Percentiles rank a stretch among this genome's conserved stretches.
Evolutionary conservation across 2,113 vertebrate genomes (phyloP).

Genomic region (Sturnira hondurensis): DNA sequence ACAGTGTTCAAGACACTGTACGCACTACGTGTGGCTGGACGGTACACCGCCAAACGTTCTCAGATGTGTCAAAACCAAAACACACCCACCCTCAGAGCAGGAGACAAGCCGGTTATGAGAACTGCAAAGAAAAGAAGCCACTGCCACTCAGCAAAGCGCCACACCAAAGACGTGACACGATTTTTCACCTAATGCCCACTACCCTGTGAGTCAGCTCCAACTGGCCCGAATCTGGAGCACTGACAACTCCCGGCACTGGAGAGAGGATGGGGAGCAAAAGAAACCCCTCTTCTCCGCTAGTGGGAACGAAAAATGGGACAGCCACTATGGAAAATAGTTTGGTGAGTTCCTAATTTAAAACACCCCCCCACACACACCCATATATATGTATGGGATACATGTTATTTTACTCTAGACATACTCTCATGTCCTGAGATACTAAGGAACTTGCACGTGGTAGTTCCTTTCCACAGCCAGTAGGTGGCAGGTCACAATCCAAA

Average conservation of each 20-base stretch:
- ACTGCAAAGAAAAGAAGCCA: background rate
- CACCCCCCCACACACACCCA: background rate
- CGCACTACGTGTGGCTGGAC: background rate
- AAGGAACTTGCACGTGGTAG: background rate
- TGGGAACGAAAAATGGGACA: too few relatives aligned
- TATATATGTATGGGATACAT: background rate
- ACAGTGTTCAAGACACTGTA: background rate
- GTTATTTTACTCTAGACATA: background rate
- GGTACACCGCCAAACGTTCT: background rate
- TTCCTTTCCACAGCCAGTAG: background rate
- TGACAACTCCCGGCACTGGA: background rate
- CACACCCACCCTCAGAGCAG: background rate
- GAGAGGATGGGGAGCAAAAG: background rate
- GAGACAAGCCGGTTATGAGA: background rate
- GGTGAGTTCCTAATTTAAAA: background rate
- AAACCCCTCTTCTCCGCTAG: background rate
- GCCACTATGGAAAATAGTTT: background rate
- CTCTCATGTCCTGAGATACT: background rate
- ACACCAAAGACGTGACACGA: accelerated
- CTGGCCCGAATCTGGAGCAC: background rate
- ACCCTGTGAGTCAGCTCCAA: background rate
- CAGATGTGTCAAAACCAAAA: background rate
- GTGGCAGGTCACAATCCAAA: background rate
- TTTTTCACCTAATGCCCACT: background rate
- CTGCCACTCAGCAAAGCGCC: background rate